phyloP scores from a whole-genome alignment of 35 echinoderm and acorn worm genomes.

The Strongylocentrotus purpuratus region DNA sequence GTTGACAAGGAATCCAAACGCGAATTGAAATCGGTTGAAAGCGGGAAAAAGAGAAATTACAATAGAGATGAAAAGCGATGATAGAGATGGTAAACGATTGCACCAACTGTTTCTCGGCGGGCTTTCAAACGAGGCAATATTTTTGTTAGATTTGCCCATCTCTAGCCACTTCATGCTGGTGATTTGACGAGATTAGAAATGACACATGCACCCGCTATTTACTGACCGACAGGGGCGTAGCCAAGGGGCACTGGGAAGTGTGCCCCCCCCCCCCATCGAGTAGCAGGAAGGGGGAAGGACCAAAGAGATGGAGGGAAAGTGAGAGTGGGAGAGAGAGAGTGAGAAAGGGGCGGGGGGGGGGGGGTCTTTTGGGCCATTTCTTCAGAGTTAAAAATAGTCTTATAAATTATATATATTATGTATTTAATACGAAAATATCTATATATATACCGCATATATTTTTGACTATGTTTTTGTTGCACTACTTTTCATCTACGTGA shows the following conservation, averaged over 20 bases:
- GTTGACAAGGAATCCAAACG: background rate
- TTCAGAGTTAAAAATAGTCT: too few relatives aligned
- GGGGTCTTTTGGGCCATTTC: too few relatives aligned
- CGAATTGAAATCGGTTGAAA: background rate
- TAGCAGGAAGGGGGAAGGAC: background rate
- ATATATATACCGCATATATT: too few relatives aligned
- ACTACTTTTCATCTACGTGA: too few relatives aligned
- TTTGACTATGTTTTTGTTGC: too few relatives aligned
- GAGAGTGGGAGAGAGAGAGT: background rate
- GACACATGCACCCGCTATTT: background rate
- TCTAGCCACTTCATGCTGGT: background rate
- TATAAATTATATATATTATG: too few relatives aligned
- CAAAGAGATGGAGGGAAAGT: background rate
- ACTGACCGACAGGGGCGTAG: background rate
- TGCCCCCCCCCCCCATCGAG: background rate
- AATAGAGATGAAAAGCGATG: background rate
- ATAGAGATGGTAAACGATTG: background rate
- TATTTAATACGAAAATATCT: too few relatives aligned
- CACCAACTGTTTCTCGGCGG: background rate
- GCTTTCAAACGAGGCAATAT: background rate
- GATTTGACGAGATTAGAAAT: conserved; percentile 11
- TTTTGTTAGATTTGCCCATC: conserved; percentile 4
- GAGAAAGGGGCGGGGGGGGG: background rate
- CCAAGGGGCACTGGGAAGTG: background rate
- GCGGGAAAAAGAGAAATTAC: background rate